A percentile compares a stretch with the other conserved stretches of the same genome.
Conservation (phyloP, 1,140 invertebrate species). For the Neodiprion lecontei region DNA sequence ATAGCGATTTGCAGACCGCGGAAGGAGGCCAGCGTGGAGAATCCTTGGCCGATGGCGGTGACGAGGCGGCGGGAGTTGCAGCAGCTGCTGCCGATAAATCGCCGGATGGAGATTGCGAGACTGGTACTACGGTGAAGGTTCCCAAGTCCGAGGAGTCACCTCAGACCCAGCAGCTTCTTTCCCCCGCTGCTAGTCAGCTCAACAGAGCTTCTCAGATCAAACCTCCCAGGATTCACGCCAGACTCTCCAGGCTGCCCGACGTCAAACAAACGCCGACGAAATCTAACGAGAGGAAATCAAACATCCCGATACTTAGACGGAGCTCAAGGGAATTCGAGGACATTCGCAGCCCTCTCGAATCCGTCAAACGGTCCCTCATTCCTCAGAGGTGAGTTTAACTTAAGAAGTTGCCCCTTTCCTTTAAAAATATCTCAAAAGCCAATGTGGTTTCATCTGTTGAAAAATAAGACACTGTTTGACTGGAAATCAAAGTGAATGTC, state of each 20-base stretch:
- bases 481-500: too few species aligned
- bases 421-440: too few species aligned
- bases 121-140: too few species aligned
- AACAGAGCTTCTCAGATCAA: slow-evolving; percentile 24
- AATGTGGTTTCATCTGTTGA: too few species aligned
- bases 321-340: slow-evolving; percentile 58
- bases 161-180: too few species aligned
- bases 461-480: too few species aligned
- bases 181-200: too few species aligned
- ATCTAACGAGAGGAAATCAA: slow-evolving; percentile 54
- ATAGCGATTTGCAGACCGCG: not conserved
- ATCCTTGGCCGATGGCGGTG: not conserved
- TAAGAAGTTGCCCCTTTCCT: too few species aligned
- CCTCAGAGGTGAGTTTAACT: slow-evolving; percentile 46
- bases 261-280: slow-evolving; percentile 37
- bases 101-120: too few species aligned
- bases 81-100: not conserved
- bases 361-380: slow-evolving; percentile 55
- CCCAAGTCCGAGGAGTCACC: too few species aligned
- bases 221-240: slow-evolving; percentile 44
- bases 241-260: slow-evolving; percentile 38
- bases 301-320: slow-evolving; percentile 54
- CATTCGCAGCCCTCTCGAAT: slow-evolving; percentile 53
- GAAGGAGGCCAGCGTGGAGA: too few species aligned
- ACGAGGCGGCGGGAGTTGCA: not conserved